phyloP scores from a whole-genome alignment of 2,797 vertebrate genomes.

The Myotis planiceps region DNA sequence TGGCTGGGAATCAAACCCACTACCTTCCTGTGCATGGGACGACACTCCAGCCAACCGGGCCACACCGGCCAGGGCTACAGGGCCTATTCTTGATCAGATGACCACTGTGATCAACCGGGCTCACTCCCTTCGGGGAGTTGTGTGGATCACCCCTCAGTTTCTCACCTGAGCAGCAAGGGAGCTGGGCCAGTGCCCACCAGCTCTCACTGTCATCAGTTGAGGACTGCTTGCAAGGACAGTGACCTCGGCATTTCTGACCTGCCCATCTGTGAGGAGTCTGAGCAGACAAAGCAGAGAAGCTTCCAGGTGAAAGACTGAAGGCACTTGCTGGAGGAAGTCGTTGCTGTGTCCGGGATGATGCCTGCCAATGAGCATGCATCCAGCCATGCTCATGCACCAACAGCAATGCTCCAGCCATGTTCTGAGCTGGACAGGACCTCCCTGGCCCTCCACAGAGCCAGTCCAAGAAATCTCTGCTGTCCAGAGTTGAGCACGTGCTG shows the following conservation, averaged over 20 bases:
- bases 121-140: not conserved
- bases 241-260: not conserved
- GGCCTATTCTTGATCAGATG: not conserved
- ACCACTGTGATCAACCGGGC: not conserved
- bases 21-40: not conserved
- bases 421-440: not conserved
- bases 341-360: rapidly evolving
- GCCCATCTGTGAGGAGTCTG: rapidly evolving
- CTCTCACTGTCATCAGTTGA: not conserved
- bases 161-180: not conserved
- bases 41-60: not conserved
- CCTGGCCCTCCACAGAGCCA: rapidly evolving
- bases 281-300: not conserved
- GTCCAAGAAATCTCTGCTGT: not conserved
- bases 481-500: not conserved
- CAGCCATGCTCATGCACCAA: too few species aligned
- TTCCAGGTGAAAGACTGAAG: not conserved
- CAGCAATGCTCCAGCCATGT: rapidly evolving
- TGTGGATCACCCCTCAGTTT: not conserved
- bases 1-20: not conserved
- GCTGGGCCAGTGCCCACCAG: not conserved
- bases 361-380: not conserved
- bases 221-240: too few species aligned
- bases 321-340: not conserved
- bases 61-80: not conserved